Conservation (phyloP, 2,888 invertebrate species). For the Dryadula phaetusa region DNA sequence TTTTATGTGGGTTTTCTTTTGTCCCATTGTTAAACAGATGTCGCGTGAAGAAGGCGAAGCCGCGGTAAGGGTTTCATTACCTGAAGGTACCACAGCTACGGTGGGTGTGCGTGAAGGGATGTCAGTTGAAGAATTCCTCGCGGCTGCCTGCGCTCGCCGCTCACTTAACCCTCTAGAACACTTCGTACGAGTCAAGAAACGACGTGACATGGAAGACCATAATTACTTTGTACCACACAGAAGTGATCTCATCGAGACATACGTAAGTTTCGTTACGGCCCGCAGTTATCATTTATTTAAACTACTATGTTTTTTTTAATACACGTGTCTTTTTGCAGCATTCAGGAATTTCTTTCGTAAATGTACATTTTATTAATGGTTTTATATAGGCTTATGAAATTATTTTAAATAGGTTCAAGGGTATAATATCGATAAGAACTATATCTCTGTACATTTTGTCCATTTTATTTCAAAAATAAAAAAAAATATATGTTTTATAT, state of each 20-base stretch:
- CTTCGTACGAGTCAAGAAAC: constrained; percentile 97
- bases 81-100: constrained; percentile 92
- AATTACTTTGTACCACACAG: constrained; percentile 98
- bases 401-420: too few species aligned
- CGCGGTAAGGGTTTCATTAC: constrained; percentile 94
- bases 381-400: too few species aligned
- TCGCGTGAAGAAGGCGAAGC: constrained; percentile 95
- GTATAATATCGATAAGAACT: not conserved
- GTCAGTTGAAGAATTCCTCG: constrained; percentile 98
- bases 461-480: too few species aligned
- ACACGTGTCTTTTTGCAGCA: not conserved
- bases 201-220: constrained; percentile 97
- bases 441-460: constrained; percentile 74
- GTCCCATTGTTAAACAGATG: constrained; percentile 82
- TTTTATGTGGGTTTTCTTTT: constrained; percentile 36
- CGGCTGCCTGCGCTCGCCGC: constrained; percentile 95
- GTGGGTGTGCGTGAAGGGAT: constrained; percentile 95
- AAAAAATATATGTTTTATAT: too few species aligned
- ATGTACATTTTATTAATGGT: not conserved
- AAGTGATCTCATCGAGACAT: constrained; percentile 96
- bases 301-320: not conserved
- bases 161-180: constrained; percentile 97
- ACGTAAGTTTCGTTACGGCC: constrained; percentile 86
- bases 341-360: not conserved
- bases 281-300: not conserved